A percentile compares a stretch with the other conserved stretches of the same genome.
Evolutionary conservation across 1,140 invertebrate genomes (phyloP).

Genomic region (Calephelis nemesis): DNA sequence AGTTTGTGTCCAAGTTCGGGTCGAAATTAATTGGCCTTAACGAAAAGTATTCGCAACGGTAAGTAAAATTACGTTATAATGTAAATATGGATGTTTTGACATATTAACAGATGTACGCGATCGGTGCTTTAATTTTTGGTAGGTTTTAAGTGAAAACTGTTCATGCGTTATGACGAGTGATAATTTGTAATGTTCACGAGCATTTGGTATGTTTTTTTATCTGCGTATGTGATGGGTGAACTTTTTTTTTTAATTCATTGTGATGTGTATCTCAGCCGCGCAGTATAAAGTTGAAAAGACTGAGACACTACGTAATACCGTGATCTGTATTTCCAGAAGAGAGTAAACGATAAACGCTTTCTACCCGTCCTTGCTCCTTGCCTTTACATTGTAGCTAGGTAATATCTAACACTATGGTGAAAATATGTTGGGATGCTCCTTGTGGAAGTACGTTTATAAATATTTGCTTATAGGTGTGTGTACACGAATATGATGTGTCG

Average conservation of each 20-base stretch:
- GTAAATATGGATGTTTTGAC: constrained; percentile 27
- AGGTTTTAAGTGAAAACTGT: constrained; percentile 49
- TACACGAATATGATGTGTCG: constrained; percentile 40
- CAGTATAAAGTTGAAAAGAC: constrained; percentile 69
- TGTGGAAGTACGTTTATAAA: constrained; percentile 67
- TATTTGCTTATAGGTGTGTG: constrained; percentile 42
- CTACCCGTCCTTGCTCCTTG: constrained; percentile 78
- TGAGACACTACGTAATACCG: constrained; percentile 74
- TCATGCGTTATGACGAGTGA: constrained; percentile 51
- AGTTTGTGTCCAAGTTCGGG: constrained; percentile 45
- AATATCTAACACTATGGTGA: constrained; percentile 65
- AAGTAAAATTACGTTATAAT: constrained; percentile 27
- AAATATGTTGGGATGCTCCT: constrained; percentile 56
- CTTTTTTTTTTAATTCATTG: constrained; percentile 27
- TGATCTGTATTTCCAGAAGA: constrained; percentile 72
- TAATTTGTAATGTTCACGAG: constrained; percentile 52
- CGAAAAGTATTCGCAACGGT: constrained; percentile 38
- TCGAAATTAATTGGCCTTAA: constrained; percentile 39
- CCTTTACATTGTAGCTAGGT: constrained; percentile 77
- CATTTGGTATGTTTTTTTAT: constrained; percentile 49
- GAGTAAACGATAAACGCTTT: constrained; percentile 76
- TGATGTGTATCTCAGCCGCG: constrained; percentile 48
- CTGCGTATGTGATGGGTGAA: constrained; percentile 20
- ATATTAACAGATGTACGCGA: constrained; percentile 59
- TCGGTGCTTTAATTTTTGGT: constrained; percentile 70